A percentile compares a stretch with the other conserved stretches of the same genome.
Conservation (phyloP, 1,140 invertebrate species). For the Drosophila kurseongensis region DNA sequence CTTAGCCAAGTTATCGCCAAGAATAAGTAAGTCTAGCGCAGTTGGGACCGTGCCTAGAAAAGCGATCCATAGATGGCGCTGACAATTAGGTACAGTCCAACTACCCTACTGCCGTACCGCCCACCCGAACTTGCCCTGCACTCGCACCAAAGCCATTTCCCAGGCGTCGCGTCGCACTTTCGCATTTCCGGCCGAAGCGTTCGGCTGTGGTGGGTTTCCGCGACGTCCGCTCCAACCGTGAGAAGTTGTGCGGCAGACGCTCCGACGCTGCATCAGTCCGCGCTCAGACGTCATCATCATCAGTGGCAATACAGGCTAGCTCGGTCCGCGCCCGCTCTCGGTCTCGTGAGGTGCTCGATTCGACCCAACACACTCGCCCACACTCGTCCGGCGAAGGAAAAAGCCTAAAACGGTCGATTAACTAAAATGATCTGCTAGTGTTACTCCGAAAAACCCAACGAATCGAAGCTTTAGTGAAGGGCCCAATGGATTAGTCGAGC, state of each 20-base stretch:
- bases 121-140: conserved; percentile 8
- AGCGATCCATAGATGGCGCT: conserved; percentile 64
- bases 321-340: conserved; percentile 8
- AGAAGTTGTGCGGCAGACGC: conserved; percentile 55
- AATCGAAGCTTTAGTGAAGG: conserved; percentile 32
- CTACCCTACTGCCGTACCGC: too few species aligned
- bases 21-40: conserved; percentile 31
- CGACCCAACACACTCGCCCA: conserved; percentile 41
- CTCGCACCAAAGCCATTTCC: conserved; percentile 32
- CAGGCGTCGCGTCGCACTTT: conserved; percentile 45
- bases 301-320: conserved; percentile 54
- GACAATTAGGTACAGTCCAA: neutral
- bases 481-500: conserved; percentile 9
- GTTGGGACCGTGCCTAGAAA: conserved; percentile 11
- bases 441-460: conserved; percentile 1
- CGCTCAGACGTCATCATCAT: conserved; percentile 60
- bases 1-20: neutral
- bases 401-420: conserved; percentile 6
- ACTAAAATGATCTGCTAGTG: conserved; percentile 20
- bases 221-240: conserved; percentile 2
- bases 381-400: conserved; percentile 27
- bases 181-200: conserved; percentile 50
- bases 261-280: conserved; percentile 62
- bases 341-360: conserved; percentile 48
- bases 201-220: conserved; percentile 69